These are phyloP conservation scores for Eptesicus fuscus DNA, from an alignment of 2,113 vertebrate genomes.

Conservation along the genomic window DNA sequence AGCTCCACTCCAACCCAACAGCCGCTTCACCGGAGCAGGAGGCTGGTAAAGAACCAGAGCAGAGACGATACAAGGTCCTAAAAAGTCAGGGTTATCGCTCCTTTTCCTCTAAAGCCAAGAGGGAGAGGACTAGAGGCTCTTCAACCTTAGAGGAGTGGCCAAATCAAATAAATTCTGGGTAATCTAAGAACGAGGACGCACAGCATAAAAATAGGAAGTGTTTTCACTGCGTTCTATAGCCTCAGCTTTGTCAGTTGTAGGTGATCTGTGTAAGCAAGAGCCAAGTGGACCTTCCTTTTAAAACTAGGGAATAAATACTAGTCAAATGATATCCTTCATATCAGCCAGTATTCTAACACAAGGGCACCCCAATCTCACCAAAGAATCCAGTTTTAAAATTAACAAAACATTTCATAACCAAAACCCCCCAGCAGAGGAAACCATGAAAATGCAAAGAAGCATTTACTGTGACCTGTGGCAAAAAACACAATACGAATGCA, in stretches of 20 bases:
- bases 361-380: not conserved
- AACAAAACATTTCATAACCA: constrained; percentile 41
- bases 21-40: not conserved
- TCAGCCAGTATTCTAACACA: not conserved
- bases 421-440: constrained; percentile 36
- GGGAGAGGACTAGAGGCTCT: not conserved
- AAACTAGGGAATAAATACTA: constrained; percentile 29
- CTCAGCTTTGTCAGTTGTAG: not conserved
- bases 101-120: not conserved
- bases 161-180: not conserved
- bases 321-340: no score
- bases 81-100: not conserved
- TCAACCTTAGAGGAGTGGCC: not conserved
- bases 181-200: not conserved
- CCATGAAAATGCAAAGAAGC: constrained; percentile 61
- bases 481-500: constrained; percentile 32
- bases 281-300: not conserved
- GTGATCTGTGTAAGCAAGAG: not conserved
- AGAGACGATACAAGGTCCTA: not conserved
- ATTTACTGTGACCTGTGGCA: not conserved
- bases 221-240: not conserved
- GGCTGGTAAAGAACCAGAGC: not conserved
- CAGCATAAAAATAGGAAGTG: not conserved
- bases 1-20: not conserved
- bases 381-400: constrained; percentile 54